Evolutionary conservation across 1,140 invertebrate genomes (phyloP), one percentile per base, ranked within the genome.

Genomic region (Eubasilissa regina): DNA sequence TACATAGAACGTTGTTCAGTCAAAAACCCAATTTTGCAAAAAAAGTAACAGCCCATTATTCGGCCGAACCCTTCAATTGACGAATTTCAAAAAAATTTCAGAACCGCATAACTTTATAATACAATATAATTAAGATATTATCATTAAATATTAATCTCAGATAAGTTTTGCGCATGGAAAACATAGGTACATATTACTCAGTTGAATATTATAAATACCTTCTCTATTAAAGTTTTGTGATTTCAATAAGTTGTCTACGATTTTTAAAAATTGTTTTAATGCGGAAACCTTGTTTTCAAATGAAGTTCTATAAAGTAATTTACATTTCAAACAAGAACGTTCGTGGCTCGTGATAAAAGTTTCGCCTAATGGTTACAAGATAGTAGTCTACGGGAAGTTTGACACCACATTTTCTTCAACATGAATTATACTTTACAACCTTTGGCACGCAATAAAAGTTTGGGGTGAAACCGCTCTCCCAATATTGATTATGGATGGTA

Each of bases 361-460:
- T 74, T 55, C 7, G 15, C 19, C 17, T 56, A 35, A 43, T 19
- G 13, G 43, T 68, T 68, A 47, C 10, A 9, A n/a, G 48, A 56
- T 44, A 35, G 53, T 35, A 56, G 53, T 15, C 48, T 62, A 12
- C 19, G 47, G 13, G 25, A 48, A 74, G 70, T 44, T 44, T 56
- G 53, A 74, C 70, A 74, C 70, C 70, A 43, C 21, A 55, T 56
- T 56, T 15, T 25, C 19, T 79, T 19, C 11, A 43, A 66, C 48
- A 68, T 75, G 72, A 79, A 68, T 79, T 68, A 75, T 79, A 70
- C 48, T 25, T 60, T 48, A 48, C 70, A 55, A 70, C 64, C 15
- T 82, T 77, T 64, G 48, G 68, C 81, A 82, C 81, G 81, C 81
- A 75, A 82, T 80, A 80, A 82, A 78, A 82, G 68, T 82, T 82